Evolutionary conservation across 1,140 invertebrate genomes (phyloP).

Genomic region (Polyergus mexicanus): DNA sequence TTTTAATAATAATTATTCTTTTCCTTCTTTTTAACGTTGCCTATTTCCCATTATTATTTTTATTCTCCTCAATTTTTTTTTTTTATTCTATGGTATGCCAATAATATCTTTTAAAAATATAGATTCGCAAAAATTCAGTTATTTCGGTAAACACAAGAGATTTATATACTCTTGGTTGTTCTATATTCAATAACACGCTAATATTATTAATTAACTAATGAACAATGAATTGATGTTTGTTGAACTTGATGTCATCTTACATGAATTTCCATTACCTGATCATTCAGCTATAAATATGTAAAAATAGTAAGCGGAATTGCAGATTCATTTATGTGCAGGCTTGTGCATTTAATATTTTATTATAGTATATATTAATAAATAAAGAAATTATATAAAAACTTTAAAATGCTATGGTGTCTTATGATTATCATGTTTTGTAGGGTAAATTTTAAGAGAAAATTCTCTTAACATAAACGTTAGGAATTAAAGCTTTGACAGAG

Average conservation of each 20-base stretch:
- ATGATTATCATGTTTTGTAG: too few species aligned
- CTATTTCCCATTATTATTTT: background rate
- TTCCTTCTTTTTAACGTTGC: background rate
- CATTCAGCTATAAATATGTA: conserved; percentile 29
- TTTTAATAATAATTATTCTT: background rate
- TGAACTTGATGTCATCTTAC: conserved; percentile 13
- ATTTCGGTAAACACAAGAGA: background rate
- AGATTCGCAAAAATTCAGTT: background rate
- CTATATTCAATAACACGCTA: background rate
- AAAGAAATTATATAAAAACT: too few species aligned
- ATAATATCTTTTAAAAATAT: background rate
- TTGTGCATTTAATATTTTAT: too few species aligned
- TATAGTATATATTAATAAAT: too few species aligned
- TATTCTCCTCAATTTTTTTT: background rate
- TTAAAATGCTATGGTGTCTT: too few species aligned
- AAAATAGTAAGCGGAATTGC: conserved; percentile 60
- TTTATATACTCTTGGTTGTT: background rate
- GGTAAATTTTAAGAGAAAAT: too few species aligned
- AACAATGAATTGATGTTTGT: conserved; percentile 55
- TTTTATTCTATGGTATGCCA: background rate
- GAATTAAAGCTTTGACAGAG: conserved; percentile 64
- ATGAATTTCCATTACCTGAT: conserved; percentile 33
- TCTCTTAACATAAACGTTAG: conserved; percentile 1
- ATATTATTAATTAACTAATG: background rate
- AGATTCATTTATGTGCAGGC: conserved; percentile 20